Evolutionary conservation across 2,113 vertebrate species (phyloP).

Genomic region (Anseranas semipalmata): DNA sequence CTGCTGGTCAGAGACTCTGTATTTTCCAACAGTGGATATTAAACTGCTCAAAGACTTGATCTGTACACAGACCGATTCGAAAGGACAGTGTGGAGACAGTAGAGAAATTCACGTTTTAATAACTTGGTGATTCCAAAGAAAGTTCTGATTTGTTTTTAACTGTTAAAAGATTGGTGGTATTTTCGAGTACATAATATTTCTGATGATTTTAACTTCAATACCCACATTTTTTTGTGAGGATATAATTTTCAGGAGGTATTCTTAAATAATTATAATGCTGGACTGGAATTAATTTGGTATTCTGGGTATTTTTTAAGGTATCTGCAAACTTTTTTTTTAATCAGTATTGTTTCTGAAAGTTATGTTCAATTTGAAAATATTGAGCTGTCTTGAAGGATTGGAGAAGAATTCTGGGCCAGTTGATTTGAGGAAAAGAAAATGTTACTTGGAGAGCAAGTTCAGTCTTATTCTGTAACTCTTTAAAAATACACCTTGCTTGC

Average conservation of each 20-base stretch:
- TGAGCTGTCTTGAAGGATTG: conserved; percentile 64
- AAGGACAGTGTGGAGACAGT: conserved; percentile 68
- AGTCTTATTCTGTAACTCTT: conserved; percentile 61
- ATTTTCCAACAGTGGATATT: conserved; percentile 26
- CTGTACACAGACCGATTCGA: conserved; percentile 31
- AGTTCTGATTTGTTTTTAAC: conserved; percentile 80
- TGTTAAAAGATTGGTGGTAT: conserved; percentile 69
- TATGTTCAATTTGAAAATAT: conserved; percentile 65
- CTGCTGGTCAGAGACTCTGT: conserved; percentile 73
- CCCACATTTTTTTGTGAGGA: conserved; percentile 77
- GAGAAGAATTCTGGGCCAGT: conserved; percentile 65
- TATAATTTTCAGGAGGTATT: conserved; percentile 76
- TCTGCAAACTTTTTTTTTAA: conserved; percentile 75
- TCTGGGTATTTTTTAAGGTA: conserved; percentile 78
- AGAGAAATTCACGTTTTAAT: conserved; percentile 76
- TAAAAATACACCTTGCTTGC: conserved; percentile 71
- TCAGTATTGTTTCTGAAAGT: conserved; percentile 73
- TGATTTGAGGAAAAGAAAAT: conserved; percentile 61
- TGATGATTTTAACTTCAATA: conserved; percentile 81
- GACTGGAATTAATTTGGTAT: conserved; percentile 79
- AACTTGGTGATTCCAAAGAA: conserved; percentile 87
- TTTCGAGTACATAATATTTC: conserved; percentile 78
- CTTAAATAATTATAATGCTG: conserved; percentile 69
- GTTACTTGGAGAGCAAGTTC: conserved; percentile 69
- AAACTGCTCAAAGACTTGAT: conserved; percentile 69